A percentile compares a stretch with the other conserved stretches of the same genome.
Evolutionary conservation across 92 coral and sea anemone genomes (phyloP).

Genomic region (Epizoanthus fatuus): DNA sequence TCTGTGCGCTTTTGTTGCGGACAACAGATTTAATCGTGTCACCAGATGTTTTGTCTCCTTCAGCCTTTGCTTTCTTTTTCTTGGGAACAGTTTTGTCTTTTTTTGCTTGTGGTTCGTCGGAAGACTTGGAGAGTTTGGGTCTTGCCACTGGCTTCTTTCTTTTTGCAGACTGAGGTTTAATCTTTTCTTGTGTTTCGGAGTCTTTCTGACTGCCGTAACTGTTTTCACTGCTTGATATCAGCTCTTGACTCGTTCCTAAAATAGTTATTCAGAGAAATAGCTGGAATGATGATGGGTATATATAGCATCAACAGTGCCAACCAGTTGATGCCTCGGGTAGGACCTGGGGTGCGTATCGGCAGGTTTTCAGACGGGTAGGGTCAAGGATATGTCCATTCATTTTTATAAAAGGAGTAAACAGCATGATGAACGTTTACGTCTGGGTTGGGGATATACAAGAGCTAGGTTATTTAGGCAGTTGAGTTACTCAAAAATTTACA

Average conservation of each 20-base stretch:
- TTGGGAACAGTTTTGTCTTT: constrained; percentile 14
- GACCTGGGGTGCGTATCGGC: neutral
- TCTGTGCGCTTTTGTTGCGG: neutral
- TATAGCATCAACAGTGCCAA: neutral
- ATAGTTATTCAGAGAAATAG: neutral
- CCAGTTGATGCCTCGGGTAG: neutral
- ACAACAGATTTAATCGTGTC: neutral
- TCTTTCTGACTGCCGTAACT: constrained; percentile 23
- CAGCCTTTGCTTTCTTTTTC: constrained; percentile 12
- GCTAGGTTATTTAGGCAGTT: too few relatives aligned
- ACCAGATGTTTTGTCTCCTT: neutral
- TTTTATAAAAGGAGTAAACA: too few relatives aligned
- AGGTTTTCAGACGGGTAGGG: too few relatives aligned
- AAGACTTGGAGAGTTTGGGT: constrained; percentile 5
- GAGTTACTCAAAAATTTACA: too few relatives aligned
- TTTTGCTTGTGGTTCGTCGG: neutral
- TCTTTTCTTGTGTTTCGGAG: neutral
- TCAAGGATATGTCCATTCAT: too few relatives aligned
- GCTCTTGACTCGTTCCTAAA: constrained; percentile 27
- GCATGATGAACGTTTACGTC: too few relatives aligned
- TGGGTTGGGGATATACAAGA: too few relatives aligned
- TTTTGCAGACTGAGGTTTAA: neutral
- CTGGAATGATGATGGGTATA: neutral
- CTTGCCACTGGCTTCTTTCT: constrained; percentile 11
- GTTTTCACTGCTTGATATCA: constrained; percentile 35